Base-by-base conservation (phyloP, 2,797 vertebrate species). In the Paguma larvata region DNA sequence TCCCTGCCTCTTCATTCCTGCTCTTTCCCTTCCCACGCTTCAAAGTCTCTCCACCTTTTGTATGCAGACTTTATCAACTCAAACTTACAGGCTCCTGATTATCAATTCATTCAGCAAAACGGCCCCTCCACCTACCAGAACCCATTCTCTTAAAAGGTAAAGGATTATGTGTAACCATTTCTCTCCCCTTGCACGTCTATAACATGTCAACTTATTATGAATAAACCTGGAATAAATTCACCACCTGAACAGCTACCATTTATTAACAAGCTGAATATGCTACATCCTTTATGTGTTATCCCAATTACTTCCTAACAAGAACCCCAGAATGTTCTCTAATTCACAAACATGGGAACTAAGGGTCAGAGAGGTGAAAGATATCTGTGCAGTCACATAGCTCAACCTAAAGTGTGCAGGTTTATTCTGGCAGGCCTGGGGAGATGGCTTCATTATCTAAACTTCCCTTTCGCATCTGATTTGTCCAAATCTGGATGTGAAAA, bases 141-240 rank as follows among this genome's bases (percentile, higher is more conserved):
- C 30, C 72, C 80, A 53, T 44, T 63, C 34, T 67, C 51, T 84
- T 91, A 27, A 86, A 91, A 84, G 5, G 30, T 62, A 53, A 87
- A 63, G 30, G 32, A 13, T 85, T 46, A 25, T 56, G 4, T 5
- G 10, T 51, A 59, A 86, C 32, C 12, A 65, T 68, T 25, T 25
- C 89, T 62, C 32, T 34, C 48, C 65, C 59, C 38, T 38, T 56
- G 46, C 4, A 34, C 0, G 2, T 78, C 67, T 86, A 12, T 85
- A 65, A 59, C 34, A 25, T 11, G 0, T 46, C 63, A 6, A 62
- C 38, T 89, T 30, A 25, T 95, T 56, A 68, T 53, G 19, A 92
- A 79, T 67, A 62, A 67, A 34, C 32, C 75, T 62, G n/a, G 53
- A 97, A 97, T 88, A 85, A 38, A 63, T 88, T 95, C 14, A 85